Evolutionary conservation across 2,888 invertebrate species (phyloP), one percentile per base, ranked within the genome.

Genomic region (Panorpa germanica): DNA sequence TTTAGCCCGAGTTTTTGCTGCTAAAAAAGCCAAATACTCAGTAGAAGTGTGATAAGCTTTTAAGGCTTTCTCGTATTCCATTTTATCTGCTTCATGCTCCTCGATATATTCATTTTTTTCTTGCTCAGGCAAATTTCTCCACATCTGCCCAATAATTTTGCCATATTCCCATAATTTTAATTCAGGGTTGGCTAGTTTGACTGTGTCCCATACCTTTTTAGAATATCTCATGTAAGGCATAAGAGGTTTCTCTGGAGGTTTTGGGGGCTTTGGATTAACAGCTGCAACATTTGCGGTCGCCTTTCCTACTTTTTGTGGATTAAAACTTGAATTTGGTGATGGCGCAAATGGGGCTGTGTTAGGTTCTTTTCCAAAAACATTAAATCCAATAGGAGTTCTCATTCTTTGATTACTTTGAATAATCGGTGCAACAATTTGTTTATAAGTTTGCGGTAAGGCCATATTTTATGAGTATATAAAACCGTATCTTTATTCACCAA

Each of bases 141-240:
- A 98, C 91, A 95, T 90, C 43, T 77, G 74, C 4, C 96, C 96
- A 43, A 98, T 95, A 43, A 96, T 91, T 48, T 91, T 85, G 25
- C 96, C 95, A 34, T 98, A 88, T 60, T 98, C 96, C 96, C 96
- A 96, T 41, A 98, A 56, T 49, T 95, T 96, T 20, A 91, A 62
- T 45, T 96, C 95, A 0, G 90, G 86, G 56, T 96, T 80, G 37
- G 83, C 77, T 0, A 86, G 86, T 53, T 96, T 95, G 1, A 96
- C 93, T 39, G 75, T 74, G 57, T 95, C 93, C 95, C 95, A 95
- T 2, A 95, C 90, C 50, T 88, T 86, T 28, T 93, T 70, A 40
- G 91, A 93, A 55, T 95, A 98, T 32, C 96, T 65, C 95, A 96
- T 95, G 57, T 98, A 98, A 0, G 98, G 96, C 80, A 93, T 86